These are phyloP conservation scores for Muscicapa adusta DNA, from an alignment of 2,113 vertebrate species.

Conservation along the genomic window DNA sequence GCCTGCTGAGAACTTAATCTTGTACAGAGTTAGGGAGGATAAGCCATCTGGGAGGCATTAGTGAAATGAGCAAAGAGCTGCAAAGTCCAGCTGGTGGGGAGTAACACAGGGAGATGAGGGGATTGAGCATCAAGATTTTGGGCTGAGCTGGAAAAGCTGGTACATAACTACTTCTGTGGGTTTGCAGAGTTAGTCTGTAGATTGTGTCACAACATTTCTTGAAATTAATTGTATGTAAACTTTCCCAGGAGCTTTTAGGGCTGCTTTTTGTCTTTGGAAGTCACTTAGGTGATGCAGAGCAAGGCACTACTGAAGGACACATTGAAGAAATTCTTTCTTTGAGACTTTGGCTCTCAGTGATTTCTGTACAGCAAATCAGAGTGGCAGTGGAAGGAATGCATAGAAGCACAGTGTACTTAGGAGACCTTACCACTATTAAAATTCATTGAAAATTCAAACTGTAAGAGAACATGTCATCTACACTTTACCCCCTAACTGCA, in stretches of 20 bases:
- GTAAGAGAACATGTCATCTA: neutral
- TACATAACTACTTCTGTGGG: neutral
- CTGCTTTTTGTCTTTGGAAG: neutral
- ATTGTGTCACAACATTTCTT: neutral
- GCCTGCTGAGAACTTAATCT: neutral
- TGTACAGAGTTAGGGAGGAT: neutral
- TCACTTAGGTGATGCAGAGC: accelerated
- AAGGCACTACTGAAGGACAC: neutral
- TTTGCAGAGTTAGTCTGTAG: neutral
- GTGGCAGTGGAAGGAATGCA: neutral
- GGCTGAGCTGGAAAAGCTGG: neutral
- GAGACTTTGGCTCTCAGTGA: neutral
- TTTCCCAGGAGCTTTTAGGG: neutral
- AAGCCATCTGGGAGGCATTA: neutral
- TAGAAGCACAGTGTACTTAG: neutral
- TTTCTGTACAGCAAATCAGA: neutral
- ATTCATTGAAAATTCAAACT: neutral
- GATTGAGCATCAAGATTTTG: neutral
- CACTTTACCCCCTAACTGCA: neutral
- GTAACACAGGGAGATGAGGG: neutral
- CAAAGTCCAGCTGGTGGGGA: neutral
- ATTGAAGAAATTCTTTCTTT: neutral
- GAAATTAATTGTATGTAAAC: neutral
- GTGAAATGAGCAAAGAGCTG: neutral
- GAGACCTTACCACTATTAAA: neutral